Percentiles rank a stretch among this genome's conserved stretches.
These are phyloP conservation scores for Macaria liturata DNA, from an alignment of 2,888 invertebrate genomes.

Conservation along the genomic window DNA sequence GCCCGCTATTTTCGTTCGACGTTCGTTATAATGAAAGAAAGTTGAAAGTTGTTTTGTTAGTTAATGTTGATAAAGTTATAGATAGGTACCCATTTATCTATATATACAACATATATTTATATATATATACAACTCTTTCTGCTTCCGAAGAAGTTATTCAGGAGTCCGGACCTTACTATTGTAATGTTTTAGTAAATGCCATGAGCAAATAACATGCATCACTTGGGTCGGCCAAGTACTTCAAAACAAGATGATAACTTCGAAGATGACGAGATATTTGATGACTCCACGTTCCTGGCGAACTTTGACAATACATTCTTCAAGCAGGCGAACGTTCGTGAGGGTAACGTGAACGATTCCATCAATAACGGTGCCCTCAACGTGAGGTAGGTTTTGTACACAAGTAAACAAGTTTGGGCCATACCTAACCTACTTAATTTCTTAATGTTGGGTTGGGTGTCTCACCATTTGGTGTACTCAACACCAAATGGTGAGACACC, in stretches of 20 bases:
- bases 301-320: constrained; percentile 63
- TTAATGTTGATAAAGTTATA: too few species aligned
- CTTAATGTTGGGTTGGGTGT: too few species aligned
- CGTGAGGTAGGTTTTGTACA: constrained; percentile 56
- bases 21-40: too few species aligned
- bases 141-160: too few species aligned
- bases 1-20: too few species aligned
- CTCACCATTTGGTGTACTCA: too few species aligned
- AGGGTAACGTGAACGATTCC: constrained; percentile 50
- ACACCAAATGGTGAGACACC: too few species aligned
- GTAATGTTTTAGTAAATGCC: neutral
- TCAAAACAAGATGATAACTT: constrained; percentile 43
- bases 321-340: constrained; percentile 47
- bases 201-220: constrained; percentile 12
- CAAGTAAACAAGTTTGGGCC: neutral
- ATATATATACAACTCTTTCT: too few species aligned
- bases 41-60: too few species aligned
- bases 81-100: too few species aligned
- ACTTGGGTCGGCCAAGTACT: constrained; percentile 31
- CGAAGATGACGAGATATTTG: constrained; percentile 68
- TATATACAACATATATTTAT: too few species aligned
- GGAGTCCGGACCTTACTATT: too few species aligned
- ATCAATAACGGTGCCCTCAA: constrained; percentile 55
- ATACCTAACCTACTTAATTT: neutral
- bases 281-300: constrained; percentile 66